These are phyloP conservation scores for Teleiodes luculella DNA, from an alignment of 2,888 invertebrate genomes.

Conservation along the genomic window DNA sequence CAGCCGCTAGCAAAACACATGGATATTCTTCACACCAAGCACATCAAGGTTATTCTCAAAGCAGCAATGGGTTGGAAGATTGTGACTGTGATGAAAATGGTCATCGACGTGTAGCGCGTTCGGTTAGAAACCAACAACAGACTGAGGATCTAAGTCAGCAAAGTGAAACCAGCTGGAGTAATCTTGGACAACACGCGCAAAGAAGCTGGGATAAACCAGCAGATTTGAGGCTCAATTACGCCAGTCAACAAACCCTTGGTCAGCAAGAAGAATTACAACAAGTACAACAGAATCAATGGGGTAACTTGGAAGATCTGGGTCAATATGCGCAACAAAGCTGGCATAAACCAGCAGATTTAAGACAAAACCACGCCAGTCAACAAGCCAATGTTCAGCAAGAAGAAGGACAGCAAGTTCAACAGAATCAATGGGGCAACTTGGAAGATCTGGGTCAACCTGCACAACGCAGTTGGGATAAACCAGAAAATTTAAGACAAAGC, in stretches of 20 bases:
- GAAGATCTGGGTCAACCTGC: slow-evolving; percentile 16
- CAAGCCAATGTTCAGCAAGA: neutral
- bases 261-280: neutral
- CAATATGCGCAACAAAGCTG: slow-evolving; percentile 23
- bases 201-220: neutral
- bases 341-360: slow-evolving; percentile 27
- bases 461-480: slow-evolving; percentile 26
- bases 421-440: slow-evolving; percentile 6
- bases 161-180: slow-evolving; percentile 18
- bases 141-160: slow-evolving; percentile 31
- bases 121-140: slow-evolving; percentile 29
- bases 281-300: neutral
- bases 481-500: slow-evolving; percentile 21
- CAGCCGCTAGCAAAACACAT: slow-evolving; percentile 34
- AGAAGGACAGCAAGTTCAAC: slow-evolving; percentile 31
- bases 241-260: neutral
- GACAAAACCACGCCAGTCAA: slow-evolving; percentile 14
- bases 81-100: slow-evolving; percentile 51
- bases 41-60: slow-evolving; percentile 35
- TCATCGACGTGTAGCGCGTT: slow-evolving; percentile 52
- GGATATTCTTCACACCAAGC: slow-evolving; percentile 40
- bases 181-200: slow-evolving; percentile 34
- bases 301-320: neutral
- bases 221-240: neutral
- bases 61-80: slow-evolving; percentile 25